These are phyloP conservation scores for Mobula birostris DNA, from an alignment of 2,113 vertebrate genomes.

Conservation along the genomic window DNA sequence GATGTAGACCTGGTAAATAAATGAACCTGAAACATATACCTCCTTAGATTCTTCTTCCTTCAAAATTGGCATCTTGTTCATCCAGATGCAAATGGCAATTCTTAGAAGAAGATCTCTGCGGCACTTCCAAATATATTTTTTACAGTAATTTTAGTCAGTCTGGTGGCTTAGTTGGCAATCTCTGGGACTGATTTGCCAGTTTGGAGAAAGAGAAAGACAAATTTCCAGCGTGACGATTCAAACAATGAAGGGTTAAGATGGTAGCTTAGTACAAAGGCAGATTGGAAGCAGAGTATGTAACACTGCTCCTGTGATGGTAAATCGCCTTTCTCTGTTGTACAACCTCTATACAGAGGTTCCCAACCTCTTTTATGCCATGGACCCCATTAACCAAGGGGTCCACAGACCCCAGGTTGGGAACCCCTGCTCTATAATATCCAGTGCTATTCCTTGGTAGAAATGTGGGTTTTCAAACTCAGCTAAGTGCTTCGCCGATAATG, in stretches of 20 bases:
- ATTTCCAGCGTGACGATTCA: no score
- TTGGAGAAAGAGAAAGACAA: neutral
- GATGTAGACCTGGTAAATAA: no score
- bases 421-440: neutral
- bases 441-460: neutral
- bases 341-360: no score
- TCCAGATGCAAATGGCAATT: neutral
- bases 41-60: neutral
- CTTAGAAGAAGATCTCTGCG: neutral
- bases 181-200: neutral
- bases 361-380: no score
- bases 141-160: neutral
- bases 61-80: neutral
- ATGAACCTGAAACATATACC: no score
- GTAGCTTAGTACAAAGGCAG: no score
- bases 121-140: neutral
- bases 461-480: neutral
- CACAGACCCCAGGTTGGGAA: no score
- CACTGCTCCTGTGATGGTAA: no score
- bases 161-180: neutral
- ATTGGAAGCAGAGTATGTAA: no score
- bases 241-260: no score
- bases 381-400: no score
- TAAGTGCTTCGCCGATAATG: neutral
- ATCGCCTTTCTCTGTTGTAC: neutral